phyloP scores from a whole-genome alignment of 2,113 vertebrate species.

The Phoxinus phoxinus region DNA sequence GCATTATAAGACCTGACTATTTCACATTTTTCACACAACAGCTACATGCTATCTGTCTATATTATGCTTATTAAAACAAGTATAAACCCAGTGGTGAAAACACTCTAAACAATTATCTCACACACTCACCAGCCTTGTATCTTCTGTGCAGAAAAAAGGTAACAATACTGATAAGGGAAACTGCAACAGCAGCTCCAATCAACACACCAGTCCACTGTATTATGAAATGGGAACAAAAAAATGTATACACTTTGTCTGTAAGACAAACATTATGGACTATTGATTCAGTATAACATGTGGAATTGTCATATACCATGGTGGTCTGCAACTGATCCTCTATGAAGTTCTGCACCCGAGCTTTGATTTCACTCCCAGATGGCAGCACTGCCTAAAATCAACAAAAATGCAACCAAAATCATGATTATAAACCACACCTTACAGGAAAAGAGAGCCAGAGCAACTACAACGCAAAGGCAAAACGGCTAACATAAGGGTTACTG shows the following conservation, averaged over 20 bases:
- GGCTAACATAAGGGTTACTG: background rate
- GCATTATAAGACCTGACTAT: background rate
- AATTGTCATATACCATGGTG: conserved; percentile 79
- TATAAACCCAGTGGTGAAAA: background rate
- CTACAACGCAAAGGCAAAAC: background rate
- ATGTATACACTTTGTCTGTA: background rate
- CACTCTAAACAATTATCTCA: background rate
- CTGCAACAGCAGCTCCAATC: conserved; percentile 74
- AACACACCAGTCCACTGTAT: conserved; percentile 82
- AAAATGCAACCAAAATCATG: conserved; percentile 34
- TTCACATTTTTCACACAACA: background rate
- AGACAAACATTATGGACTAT: background rate
- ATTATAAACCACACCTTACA: background rate
- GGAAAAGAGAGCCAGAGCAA: background rate
- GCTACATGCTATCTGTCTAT: background rate
- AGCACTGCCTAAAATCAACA: conserved; percentile 63
- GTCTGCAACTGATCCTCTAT: conserved; percentile 79
- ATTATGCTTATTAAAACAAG: background rate
- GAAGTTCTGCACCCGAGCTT: conserved; percentile 76
- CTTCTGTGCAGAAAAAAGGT: conserved; percentile 80
- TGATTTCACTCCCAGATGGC: conserved; percentile 65
- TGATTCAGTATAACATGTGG: background rate
- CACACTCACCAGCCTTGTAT: conserved; percentile 81
- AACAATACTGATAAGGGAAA: conserved; percentile 73
- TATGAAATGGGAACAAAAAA: conserved; percentile 5